Evolutionary conservation across 1,140 invertebrate species (phyloP), one percentile per base, ranked within the genome.

Genomic region (Goniozus legneri): DNA sequence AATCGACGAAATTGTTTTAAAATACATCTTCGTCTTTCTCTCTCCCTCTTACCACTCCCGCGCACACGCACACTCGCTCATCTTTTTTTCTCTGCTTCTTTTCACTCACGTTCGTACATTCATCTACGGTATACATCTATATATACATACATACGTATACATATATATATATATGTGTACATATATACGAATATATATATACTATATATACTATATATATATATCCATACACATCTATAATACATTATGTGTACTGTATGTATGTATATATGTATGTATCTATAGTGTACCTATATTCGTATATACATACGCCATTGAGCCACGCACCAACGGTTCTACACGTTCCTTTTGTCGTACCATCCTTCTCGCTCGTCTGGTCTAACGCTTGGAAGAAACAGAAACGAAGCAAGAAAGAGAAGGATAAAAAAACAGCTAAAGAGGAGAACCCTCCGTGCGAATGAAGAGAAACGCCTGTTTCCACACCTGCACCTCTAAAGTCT

Each of bases 401-500:
- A 45, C 22, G 27, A 6, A 15, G 40, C 12, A 0, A 15, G 15
- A 31, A 15, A 14, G 40, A 31, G 39, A 19, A 24, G 16, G 41
- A 33, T 10, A 34, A 18, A 33, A 18, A 22, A 18, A 24, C 6
- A 16, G 33, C 6, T 4, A 35, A 35, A 16, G 10, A 15, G 40
- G 22, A 42, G 21, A 32, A n/a, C 40, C 21, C 20, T 7, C 13
- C 14, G n/a, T 14, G 37, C 35, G 41, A 31, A n/a, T 22, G 18
- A 52, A 39, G 48, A 50, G 54, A 49, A 50, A 40, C 27, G 37
- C n/a, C 15, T 47, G 35, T 45, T 39, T 39, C 50, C 55, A 50
- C 50, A 67, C 50, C 57, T 65, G 54, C 50, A 33, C 52, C 50
- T 38, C n/a, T n/a, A n/a, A 51, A 61, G 43, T 41, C 37, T 32